Base-by-base conservation (phyloP, 2,888 invertebrate species). In the Eristalis intricaria region DNA sequence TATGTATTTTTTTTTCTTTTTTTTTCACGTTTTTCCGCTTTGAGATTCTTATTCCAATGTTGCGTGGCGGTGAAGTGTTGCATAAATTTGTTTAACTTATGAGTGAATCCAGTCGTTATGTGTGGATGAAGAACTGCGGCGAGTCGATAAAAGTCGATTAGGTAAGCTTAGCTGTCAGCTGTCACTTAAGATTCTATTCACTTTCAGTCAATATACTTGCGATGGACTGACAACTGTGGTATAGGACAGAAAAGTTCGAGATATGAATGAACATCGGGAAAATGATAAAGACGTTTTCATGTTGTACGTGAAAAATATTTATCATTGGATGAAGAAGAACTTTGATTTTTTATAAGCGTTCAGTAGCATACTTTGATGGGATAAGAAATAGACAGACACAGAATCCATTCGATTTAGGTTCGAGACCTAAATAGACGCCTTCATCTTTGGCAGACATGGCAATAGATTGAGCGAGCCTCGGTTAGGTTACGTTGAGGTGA, bases 11-110 rank as follows among this genome's bases (percentile, higher is more conserved):
- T 19, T 32, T 40, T 22, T 60, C 38, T 19, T 1, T 65, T 19
- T 29, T 68, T 26, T 60, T 60, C 40, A 22, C 60, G 26, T 61
- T 22, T n/a, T 26, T 76, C 35, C 38, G 22, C 58, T 29, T 43
- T 19, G 4, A 56, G 60, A 60, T 26, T 60, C 23, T 26, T 60
- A 13, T 60, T 60, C 26, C 26, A n/a, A 50, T 50, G 50, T 56
- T 56, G n/a, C 50, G 43, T 43, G 3, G 64, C 29, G 29, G 40
- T 19, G 66, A 58, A 40, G 19, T 38, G 58, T 77, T 69, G 77
- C 69, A 77, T 77, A 69, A 69, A 69, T 60, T 68, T 60, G 26
- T 61, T 29, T 61, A 15, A 8, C n/a, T 76, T 38, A 38, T 15
- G 50, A 19, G 50, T 50, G 50, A 19, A 50, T 50, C 7, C 19